phyloP scores from a whole-genome alignment of 2,797 vertebrate genomes.

The Rachycentron canadum region DNA sequence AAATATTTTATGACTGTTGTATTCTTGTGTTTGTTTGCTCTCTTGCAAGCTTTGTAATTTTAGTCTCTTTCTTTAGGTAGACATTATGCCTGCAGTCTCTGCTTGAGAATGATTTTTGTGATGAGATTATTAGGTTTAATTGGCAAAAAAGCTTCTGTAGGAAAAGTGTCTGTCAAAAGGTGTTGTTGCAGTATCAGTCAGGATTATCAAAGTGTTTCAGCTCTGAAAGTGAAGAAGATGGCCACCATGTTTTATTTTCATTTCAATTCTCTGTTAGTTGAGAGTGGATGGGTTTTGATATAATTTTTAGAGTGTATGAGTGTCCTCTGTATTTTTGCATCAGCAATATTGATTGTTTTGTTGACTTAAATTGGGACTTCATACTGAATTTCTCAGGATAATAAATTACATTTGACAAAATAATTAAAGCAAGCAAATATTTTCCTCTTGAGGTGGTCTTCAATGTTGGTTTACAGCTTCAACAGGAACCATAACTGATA shows the following conservation, averaged over 20 bases:
- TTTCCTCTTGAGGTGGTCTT: constrained; percentile 68
- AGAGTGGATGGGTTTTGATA: constrained; percentile 50
- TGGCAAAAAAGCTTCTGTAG: constrained; percentile 50
- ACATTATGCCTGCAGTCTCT: constrained; percentile 63
- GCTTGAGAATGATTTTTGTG: constrained; percentile 64
- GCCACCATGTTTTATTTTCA: constrained; percentile 40
- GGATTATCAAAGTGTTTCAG: constrained; percentile 38
- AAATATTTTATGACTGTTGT: constrained; percentile 55
- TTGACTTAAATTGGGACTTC: constrained; percentile 73
- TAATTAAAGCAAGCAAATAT: constrained; percentile 51
- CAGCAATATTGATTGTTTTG: constrained; percentile 72
- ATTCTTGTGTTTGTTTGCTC: constrained; percentile 56
- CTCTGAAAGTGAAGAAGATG: constrained; percentile 45
- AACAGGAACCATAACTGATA: constrained; percentile 76
- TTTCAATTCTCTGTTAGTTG: constrained; percentile 46
- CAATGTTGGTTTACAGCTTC: constrained; percentile 78
- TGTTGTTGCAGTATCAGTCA: constrained; percentile 65
- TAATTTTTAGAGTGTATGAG: constrained; percentile 57
- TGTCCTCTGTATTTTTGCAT: constrained; percentile 61
- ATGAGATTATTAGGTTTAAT: constrained; percentile 58
- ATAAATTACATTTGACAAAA: constrained; percentile 63
- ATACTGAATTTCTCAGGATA: constrained; percentile 83
- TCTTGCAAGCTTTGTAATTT: constrained; percentile 60
- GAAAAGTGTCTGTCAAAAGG: constrained; percentile 53
- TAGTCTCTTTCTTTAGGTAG: constrained; percentile 61